These are phyloP conservation scores for Malthinus seriepunctatus DNA, from an alignment of 2,888 invertebrate genomes.

Conservation along the genomic window DNA sequence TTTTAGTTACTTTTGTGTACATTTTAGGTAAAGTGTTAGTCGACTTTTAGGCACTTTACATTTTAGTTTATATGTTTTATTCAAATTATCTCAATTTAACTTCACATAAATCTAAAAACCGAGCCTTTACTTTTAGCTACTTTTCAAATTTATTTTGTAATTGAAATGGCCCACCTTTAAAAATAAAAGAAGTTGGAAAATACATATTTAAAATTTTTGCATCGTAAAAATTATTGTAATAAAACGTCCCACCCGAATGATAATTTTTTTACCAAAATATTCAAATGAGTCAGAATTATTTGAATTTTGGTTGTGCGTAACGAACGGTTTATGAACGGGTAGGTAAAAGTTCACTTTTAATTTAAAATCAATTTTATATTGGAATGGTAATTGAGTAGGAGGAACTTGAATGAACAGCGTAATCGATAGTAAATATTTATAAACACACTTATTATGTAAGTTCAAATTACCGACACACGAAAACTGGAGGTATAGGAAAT, in stretches of 20 bases:
- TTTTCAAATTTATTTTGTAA: constrained; percentile 10
- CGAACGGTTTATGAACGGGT: too few relatives aligned
- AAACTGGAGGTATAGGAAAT: too few relatives aligned
- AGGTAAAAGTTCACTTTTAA: too few relatives aligned
- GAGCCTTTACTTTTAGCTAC: constrained; percentile 12
- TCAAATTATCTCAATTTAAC: constrained; percentile 25
- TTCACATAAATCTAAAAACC: constrained; percentile 19
- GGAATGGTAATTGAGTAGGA: too few relatives aligned
- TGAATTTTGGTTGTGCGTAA: too few relatives aligned
- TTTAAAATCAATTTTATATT: too few relatives aligned
- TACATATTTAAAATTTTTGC: neutral
- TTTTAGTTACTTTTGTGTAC: neutral
- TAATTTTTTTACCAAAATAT: too few relatives aligned
- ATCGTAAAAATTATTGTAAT: neutral
- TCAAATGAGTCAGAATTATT: too few relatives aligned
- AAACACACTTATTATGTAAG: too few relatives aligned
- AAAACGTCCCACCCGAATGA: neutral
- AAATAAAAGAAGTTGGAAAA: neutral
- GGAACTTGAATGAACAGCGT: too few relatives aligned
- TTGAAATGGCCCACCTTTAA: constrained; percentile 9
- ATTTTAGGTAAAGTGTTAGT: constrained; percentile 4
- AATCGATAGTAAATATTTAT: too few relatives aligned
- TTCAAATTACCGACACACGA: too few relatives aligned
- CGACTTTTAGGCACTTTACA: constrained; percentile 13
- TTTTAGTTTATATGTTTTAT: constrained; percentile 21